Base-by-base conservation (phyloP, 1,140 invertebrate species). In the Drosophila grimshawi region DNA sequence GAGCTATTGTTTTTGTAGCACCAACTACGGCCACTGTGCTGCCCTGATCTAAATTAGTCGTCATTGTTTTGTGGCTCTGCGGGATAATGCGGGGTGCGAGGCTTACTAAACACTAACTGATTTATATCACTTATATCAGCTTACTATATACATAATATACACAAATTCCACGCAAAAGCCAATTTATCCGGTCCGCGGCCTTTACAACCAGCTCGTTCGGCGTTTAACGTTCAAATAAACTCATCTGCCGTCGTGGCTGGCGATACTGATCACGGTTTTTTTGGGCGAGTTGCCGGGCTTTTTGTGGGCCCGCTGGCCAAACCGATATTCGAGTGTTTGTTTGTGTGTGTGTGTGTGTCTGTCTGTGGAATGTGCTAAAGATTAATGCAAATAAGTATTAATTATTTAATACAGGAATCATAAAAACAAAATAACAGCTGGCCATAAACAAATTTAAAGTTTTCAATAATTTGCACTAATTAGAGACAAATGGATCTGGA, bases 161-260 rank as follows among this genome's bases (percentile, higher is more conserved):
- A 45, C 53, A 59, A 52, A 27, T 19, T 35, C 8, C 39, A 27
- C 59, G 30, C 27, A 3, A 46, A 19, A 45, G 29, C 10, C 41
- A 53, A 27, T 29, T 33, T 32, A 11, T 29, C 3, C 64, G 61
- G 52, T 71, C 53, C 62, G 68, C 83, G 76, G 67, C 37, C 68
- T 83, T 90, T 80, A 90, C 81, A 76, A 90, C 86, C 80, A 72
- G 57, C 76, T 81, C 81, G 86, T 90, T 90, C 86, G 48, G 53
- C 86, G 86, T 81, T 90, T 90, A 90, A 69, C 86, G 75, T 76
- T 63, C 76, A 90, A 90, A 90, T 90, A 90, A 90, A 90, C 77
- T 81, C 78, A 90, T 86, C 83, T 86, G 30, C 11, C 41, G 29
- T 37, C 33, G 46, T 48, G 64, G 48, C 55, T 61, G 53, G 61